Conservation (phyloP, 2,888 invertebrate genomes). For the Trypoxylon attenuatum region DNA sequence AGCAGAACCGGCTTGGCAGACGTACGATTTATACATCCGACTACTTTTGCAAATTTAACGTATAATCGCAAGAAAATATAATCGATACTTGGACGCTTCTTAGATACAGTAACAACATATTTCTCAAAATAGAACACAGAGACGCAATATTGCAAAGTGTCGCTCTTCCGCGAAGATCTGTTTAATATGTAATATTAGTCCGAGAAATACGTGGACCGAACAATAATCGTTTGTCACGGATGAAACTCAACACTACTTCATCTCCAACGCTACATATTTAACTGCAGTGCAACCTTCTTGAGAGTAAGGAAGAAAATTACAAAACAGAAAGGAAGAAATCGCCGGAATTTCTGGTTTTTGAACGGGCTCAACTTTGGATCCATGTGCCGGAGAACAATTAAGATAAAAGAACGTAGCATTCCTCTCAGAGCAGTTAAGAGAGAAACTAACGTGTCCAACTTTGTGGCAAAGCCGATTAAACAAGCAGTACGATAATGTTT, state of each 20-base stretch:
- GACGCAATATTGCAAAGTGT: conserved; percentile 45
- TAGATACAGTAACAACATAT: conserved; percentile 25
- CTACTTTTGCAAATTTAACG: conserved; percentile 18
- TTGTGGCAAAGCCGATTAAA: conserved; percentile 16
- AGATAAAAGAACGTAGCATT: conserved; percentile 18
- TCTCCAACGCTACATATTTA: too few species aligned
- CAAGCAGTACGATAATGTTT: conserved; percentile 37
- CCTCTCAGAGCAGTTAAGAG: conserved; percentile 22
- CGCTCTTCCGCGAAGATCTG: conserved; percentile 43
- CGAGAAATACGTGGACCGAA: conserved; percentile 23
- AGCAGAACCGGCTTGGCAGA: not conserved
- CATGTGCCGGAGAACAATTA: conserved; percentile 33
- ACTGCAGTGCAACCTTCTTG: too few species aligned
- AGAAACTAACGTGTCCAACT: conserved; percentile 15
- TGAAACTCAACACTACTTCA: too few species aligned
- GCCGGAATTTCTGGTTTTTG: too few species aligned
- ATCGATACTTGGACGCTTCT: conserved; percentile 18
- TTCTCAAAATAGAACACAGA: conserved; percentile 49
- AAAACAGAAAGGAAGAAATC: too few species aligned
- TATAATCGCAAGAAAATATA: conserved; percentile 31
- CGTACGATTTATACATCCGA: not conserved
- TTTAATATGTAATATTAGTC: conserved; percentile 19
- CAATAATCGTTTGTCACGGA: conserved; percentile 12
- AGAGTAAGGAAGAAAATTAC: too few species aligned
- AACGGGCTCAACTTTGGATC: conserved; percentile 28